Conservation (phyloP, 2,797 vertebrate genomes). For the Zonotrichia albicollis region DNA sequence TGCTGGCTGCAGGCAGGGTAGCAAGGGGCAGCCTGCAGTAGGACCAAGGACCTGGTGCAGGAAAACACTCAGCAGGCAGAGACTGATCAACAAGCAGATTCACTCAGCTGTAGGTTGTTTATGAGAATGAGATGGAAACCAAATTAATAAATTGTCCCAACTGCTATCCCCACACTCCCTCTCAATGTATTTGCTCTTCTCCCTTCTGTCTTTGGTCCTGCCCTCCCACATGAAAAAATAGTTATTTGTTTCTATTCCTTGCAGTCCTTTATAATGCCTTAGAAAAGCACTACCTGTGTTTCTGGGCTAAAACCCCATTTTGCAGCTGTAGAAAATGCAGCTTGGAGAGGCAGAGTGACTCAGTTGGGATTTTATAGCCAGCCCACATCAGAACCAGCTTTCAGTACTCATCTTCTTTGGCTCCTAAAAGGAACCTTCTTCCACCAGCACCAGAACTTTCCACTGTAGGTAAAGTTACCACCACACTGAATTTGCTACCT, state of each 20-base stretch:
- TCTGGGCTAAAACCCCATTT: slow-evolving; percentile 29
- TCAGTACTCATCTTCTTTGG: not conserved
- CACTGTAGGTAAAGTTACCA: not conserved
- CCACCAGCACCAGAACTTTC: not conserved
- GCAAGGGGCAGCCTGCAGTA: not conserved
- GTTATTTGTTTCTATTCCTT: slow-evolving; percentile 36
- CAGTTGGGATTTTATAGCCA: slow-evolving; percentile 7
- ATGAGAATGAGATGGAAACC: slow-evolving; percentile 2
- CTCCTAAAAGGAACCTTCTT: slow-evolving; percentile 9
- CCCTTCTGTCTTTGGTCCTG: slow-evolving; percentile 42
- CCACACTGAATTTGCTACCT: not conserved
- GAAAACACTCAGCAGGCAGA: not conserved
- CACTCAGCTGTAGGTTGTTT: not conserved
- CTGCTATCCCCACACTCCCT: slow-evolving; percentile 21
- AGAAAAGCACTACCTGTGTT: not conserved
- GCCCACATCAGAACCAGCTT: not conserved
- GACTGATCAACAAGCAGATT: not conserved
- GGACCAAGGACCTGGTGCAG: accelerated
- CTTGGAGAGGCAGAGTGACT: not conserved
- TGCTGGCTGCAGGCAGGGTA: not conserved
- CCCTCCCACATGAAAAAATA: slow-evolving; percentile 7
- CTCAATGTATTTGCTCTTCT: slow-evolving; percentile 25
- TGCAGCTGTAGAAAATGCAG: slow-evolving; percentile 9
- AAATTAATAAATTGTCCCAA: slow-evolving; percentile 36
- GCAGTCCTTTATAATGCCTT: not conserved